These are phyloP conservation scores for Blastomussa wellsi DNA, from an alignment of 92 coral and sea anemone species.

Conservation along the genomic window DNA sequence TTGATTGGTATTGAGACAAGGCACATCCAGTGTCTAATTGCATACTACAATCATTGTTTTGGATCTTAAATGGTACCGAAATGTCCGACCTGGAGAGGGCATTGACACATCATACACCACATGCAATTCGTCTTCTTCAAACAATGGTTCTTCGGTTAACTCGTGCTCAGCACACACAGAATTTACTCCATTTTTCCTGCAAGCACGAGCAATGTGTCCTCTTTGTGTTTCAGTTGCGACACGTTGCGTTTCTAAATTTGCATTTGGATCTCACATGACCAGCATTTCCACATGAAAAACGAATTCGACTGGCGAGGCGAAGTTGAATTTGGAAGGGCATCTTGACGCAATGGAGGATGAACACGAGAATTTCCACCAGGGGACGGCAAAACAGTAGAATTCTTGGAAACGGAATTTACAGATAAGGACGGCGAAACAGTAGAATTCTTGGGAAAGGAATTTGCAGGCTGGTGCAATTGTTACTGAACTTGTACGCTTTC, in stretches of 20 bases:
- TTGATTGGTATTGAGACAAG: too few species aligned
- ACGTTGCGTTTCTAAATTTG: too few species aligned
- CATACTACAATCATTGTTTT: constrained; percentile 47
- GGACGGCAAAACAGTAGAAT: background rate
- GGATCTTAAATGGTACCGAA: constrained; percentile 59
- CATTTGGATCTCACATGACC: too few species aligned
- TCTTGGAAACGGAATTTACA: constrained; percentile 16
- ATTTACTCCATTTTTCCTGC: too few species aligned
- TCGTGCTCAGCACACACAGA: constrained; percentile 18
- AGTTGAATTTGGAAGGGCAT: constrained; percentile 12
- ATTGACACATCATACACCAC: constrained; percentile 58
- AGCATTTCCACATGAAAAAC: too few species aligned
- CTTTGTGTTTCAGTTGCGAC: too few species aligned
- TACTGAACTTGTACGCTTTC: too few species aligned
- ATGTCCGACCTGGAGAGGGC: constrained; percentile 55
- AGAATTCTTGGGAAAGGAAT: too few species aligned
- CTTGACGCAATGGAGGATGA: constrained; percentile 12
- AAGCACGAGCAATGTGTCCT: too few species aligned
- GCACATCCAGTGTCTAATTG: constrained; percentile 66
- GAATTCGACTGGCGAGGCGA: too few species aligned
- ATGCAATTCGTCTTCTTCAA: constrained; percentile 39
- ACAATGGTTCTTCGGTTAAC: constrained; percentile 4
- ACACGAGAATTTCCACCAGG: constrained; percentile 15
- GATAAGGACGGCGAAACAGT: constrained; percentile 43
- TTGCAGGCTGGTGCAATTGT: too few species aligned